Base-by-base conservation (phyloP, 1,140 invertebrate genomes). In the Aplysia californica region DNA sequence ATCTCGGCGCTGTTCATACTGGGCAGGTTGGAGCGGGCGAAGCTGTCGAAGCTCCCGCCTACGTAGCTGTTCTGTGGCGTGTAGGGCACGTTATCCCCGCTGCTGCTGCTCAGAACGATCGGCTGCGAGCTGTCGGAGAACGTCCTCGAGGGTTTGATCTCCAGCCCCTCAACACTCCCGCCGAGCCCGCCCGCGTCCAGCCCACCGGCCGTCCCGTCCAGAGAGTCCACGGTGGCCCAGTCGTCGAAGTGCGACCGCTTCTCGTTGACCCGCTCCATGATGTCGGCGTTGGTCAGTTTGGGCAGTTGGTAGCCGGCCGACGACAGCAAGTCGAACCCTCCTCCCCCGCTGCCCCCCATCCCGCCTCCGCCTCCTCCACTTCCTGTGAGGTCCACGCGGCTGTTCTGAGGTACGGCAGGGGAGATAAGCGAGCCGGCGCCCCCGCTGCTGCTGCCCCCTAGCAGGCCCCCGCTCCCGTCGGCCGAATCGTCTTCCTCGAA, bases 1-100 rank as follows among this genome's bases (percentile, higher is more conserved):
- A 86, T 86, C 56, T 88, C 87, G 20, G 85, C 79, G 76, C 72
- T 88, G 75, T 87, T 87, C 44, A 88, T 79, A 66, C 87, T 88
- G 6, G 87, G 85, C 5, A 88, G 79, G 71, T 76, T 75, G 50
- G 81, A 80, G 4, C 74, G 74, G 23, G 80, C 75, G 29, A 80
- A 70, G 10, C 38, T 31, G 31, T 75, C 72, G 21, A 76, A 66
- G 18, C 73, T 75, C 0, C 79, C 74, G 31, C 87, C 86, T 55
- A 82, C 81, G n/a, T 76, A 76, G 41, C 86, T 87, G 68, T 86
- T 87, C 31, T 82, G 82, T 3, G 86, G 85, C 3, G 85, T 85
- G 26, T 66, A 78, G 1, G 78, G 78, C 3, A 77, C n/a, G n/a
- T n/a, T n/a, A n/a, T 56, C 36, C 39, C 59, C 36, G 21, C 26